These are phyloP conservation scores for Cheilinus undulatus DNA, from an alignment of 2,113 vertebrate species.

Conservation along the genomic window DNA sequence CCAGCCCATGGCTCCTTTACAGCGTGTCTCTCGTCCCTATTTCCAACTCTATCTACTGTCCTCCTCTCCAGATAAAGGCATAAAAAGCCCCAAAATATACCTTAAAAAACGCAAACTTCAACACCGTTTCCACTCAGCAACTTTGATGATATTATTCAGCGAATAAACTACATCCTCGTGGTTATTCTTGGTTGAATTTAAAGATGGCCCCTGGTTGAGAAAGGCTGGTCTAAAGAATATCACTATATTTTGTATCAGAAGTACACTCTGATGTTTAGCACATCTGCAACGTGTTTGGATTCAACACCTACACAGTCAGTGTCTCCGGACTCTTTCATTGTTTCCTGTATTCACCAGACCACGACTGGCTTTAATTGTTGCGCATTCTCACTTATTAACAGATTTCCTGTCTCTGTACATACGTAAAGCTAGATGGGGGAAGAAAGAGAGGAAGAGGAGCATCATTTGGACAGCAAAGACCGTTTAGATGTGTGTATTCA, in stretches of 20 bases:
- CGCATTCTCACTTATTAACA: constrained; percentile 52
- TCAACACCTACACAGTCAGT: constrained; percentile 58
- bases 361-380: constrained; percentile 52
- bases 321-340: constrained; percentile 29
- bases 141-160: no score
- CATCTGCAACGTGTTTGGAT: constrained; percentile 43
- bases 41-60: no score
- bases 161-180: no score
- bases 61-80: no score
- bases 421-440: constrained; percentile 32
- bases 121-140: no score
- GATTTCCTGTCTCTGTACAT: constrained; percentile 63
- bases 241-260: neutral
- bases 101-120: no score
- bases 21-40: no score
- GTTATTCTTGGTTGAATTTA: no score
- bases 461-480: constrained; percentile 30
- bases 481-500: no score
- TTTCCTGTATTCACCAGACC: constrained; percentile 11
- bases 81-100: no score
- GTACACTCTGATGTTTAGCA: constrained; percentile 17
- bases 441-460: constrained; percentile 26
- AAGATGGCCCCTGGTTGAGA: no score
- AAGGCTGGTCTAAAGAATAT: constrained; percentile 3
- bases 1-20: no score